Evolutionary conservation across 2,797 vertebrate genomes (phyloP), one percentile per base, ranked within the genome.

Genomic region (Smutsia gigantea): DNA sequence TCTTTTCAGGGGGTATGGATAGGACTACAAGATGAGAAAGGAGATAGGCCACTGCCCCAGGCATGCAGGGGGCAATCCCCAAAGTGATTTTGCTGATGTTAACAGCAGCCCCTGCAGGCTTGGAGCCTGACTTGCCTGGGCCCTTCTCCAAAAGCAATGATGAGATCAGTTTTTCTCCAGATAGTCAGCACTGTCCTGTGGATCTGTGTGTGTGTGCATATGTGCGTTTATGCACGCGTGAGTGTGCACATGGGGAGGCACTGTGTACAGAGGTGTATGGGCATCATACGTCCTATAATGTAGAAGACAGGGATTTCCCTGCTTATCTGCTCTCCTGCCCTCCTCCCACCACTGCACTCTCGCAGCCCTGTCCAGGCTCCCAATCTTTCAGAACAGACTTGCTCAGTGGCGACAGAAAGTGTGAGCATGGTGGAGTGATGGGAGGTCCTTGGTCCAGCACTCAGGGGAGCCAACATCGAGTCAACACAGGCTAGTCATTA

Each of bases 21-120:
- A 93, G 49, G 49, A 55, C 69, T 97, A 87, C 77, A 49, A 83
- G 96, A 75, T 93, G 91, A 96, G 87, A 87, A n/a, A 87, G 96
- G 97, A 95, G 97, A 55, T 23, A 93, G 96, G 83, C 77, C 94
- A 77, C 81, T 55, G 55, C 7, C 21, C 37, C 3, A 88, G 87
- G 85, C 23, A 55, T 25, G 86, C 34, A 85, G 92, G 5, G 66
- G 23, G 51, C n/a, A 31, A 0, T 92, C 96, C 93, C 97, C 91
- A 74, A 83, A 86, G 46, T 23, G 23, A 92, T 82, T 96, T 94
- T 96, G 87, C 87, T 97, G 90, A 81, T 92, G 84, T 82, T 83
- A 10, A 10, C 9, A 79, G 75, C 39, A 78, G 66, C 0, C 87
- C 87, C 90, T 55, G 64, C 57, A 49, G 34, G 63, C 84, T 72